Conservation (phyloP, 2,797 vertebrate species). For the Astyanax mexicanus region DNA sequence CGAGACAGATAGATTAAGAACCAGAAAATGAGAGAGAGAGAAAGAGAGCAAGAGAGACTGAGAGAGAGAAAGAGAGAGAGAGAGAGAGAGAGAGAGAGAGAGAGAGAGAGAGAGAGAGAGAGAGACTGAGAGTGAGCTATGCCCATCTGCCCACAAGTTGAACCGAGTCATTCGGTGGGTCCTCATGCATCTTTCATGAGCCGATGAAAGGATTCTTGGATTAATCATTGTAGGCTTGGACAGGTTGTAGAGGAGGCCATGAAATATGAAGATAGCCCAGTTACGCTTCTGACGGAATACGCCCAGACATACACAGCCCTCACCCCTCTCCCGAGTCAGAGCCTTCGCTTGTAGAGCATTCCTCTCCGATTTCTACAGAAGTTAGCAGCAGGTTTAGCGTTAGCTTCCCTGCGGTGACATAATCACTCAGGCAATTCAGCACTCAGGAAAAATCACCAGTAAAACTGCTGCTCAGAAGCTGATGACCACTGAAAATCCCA, state of each 20-base stretch:
- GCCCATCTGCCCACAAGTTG: conserved; percentile 46
- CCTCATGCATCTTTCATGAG: conserved; percentile 58
- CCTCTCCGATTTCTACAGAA: conserved; percentile 10
- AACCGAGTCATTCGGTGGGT: conserved; percentile 45
- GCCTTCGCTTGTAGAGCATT: conserved; percentile 31
- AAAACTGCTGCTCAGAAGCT: background rate
- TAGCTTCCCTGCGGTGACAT: background rate
- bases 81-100: too few species aligned
- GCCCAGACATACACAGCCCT: conserved; percentile 34
- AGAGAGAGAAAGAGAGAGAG: too few species aligned
- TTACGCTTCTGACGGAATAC: conserved; percentile 34
- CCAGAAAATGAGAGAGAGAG: too few species aligned
- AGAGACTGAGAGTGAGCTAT: conserved; percentile 32
- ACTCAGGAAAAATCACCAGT: background rate
- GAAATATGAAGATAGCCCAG: conserved; percentile 53
- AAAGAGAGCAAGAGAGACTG: too few species aligned
- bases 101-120: conserved; percentile 27
- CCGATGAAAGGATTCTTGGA: conserved; percentile 54
- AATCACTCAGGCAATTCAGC: background rate
- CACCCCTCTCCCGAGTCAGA: conserved; percentile 28
- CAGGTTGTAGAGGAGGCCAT: conserved; percentile 48
- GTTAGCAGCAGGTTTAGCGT: conserved; percentile 22
- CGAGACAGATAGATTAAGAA: too few species aligned
- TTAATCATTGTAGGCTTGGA: conserved; percentile 57
- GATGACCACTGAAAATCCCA: background rate